phyloP scores from a whole-genome alignment of 1,140 invertebrate species.

The Saccostrea glomerata region DNA sequence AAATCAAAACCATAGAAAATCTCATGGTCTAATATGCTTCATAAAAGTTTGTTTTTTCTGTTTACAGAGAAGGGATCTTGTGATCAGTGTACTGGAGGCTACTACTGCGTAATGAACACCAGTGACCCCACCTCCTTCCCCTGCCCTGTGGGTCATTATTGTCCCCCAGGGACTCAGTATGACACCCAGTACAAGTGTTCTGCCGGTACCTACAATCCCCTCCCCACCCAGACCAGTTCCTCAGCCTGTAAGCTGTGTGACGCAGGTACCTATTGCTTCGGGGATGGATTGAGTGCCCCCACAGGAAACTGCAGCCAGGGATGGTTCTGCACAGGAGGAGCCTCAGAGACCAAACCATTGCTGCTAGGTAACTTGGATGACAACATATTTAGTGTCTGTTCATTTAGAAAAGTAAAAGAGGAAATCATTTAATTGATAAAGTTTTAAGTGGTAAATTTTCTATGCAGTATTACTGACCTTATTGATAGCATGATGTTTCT shows the following conservation, averaged over 20 bases:
- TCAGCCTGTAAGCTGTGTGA: conserved; percentile 70
- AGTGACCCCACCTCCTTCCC: conserved; percentile 58
- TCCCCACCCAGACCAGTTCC: conserved; percentile 53
- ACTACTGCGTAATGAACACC: conserved; percentile 70
- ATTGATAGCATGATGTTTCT: not conserved
- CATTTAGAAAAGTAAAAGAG: too few relatives aligned
- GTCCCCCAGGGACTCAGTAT: conserved; percentile 70
- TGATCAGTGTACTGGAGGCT: conserved; percentile 70
- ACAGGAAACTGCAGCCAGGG: conserved; percentile 73
- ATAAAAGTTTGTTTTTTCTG: not conserved
- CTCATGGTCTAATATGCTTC: too few relatives aligned
- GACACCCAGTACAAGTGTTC: conserved; percentile 69
- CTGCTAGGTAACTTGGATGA: conserved; percentile 66
- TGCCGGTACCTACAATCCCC: conserved; percentile 72
- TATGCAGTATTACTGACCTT: not conserved
- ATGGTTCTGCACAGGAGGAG: conserved; percentile 75
- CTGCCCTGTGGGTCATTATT: conserved; percentile 73
- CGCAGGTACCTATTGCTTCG: conserved; percentile 71
- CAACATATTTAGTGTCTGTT: not conserved
- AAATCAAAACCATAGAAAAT: too few relatives aligned
- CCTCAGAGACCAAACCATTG: conserved; percentile 65
- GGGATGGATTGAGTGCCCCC: conserved; percentile 60
- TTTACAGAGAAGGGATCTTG: conserved; percentile 67
- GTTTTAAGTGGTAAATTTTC: too few relatives aligned
- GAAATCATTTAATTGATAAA: too few relatives aligned